These are phyloP conservation scores for Ladona fulva DNA, from an alignment of 1,140 invertebrate species.

Conservation along the genomic window DNA sequence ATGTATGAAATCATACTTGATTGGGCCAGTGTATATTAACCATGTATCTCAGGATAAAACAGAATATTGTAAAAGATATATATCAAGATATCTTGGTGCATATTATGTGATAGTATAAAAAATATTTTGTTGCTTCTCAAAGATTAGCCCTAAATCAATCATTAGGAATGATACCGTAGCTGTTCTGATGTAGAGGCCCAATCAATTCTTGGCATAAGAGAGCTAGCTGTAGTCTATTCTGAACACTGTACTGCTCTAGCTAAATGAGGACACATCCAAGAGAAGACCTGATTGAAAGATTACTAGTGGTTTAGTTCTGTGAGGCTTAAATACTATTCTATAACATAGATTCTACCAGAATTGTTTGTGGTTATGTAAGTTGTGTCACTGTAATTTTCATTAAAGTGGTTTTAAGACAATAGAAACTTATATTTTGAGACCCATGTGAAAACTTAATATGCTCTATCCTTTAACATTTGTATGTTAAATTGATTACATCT, in stretches of 20 bases:
- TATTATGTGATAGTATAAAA: conserved; percentile 7
- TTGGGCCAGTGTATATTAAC: conserved; percentile 9
- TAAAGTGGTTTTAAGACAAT: conserved; percentile 4
- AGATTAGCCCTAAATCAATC: not conserved
- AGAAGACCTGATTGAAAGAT: conserved; percentile 5
- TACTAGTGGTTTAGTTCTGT: conserved; percentile 2
- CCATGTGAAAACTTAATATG: not conserved
- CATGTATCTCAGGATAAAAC: conserved; percentile 6
- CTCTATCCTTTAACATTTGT: not conserved
- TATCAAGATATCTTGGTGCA: conserved; percentile 9
- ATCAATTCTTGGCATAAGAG: not conserved
- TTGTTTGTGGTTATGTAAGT: conserved; percentile 10
- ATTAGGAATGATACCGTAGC: not conserved
- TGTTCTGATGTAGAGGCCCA: not conserved
- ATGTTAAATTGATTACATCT: not conserved
- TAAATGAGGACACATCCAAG: not conserved
- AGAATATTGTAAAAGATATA: conserved; percentile 11
- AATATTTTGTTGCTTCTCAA: not conserved
- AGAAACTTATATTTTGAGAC: conserved; percentile 7
- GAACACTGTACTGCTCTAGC: conserved; percentile 7
- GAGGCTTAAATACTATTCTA: conserved; percentile 6
- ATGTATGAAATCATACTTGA: conserved; percentile 3
- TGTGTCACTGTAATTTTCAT: conserved; percentile 7
- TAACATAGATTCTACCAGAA: conserved; percentile 6
- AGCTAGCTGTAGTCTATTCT: not conserved